Base-by-base conservation (phyloP, 2,888 invertebrate genomes). In the Diabrotica balteata region DNA sequence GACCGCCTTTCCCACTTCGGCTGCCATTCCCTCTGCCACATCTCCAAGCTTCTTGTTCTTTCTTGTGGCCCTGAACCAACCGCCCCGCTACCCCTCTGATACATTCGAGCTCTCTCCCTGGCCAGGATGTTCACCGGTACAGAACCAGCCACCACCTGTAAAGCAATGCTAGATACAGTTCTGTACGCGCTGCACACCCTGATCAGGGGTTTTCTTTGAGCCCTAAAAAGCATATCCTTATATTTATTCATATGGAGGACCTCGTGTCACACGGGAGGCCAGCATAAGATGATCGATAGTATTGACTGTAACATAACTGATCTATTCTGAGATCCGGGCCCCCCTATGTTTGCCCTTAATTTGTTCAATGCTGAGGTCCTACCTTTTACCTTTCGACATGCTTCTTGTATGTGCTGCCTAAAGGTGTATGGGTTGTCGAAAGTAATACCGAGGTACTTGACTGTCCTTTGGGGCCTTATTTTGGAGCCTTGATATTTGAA, bases 371-470 rank as follows among this genome's bases (percentile, higher is more conserved):
- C 57, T 7, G 61, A 45, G 9, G 68, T 67, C 32, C 51, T 65
- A 17, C 45, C 59, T 0, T 71, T 71, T 2, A 75, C 75, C 60
- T 66, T 75, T 7, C n/a, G 63, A 7, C 58, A 58, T 11, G 69
- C 62, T 9, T 44, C 59, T 32, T 54, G 49, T 17, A 75, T 58
- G 50, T 78, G 75, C 7, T 55, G 52, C 11, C 66, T 66, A 57
- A 72, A 75, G 51, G 63, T 69, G 11, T 73, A 17, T 46, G 60
- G 57, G 8, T 50, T 51, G 57, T 75, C 75, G 2, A 77, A 50
- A 32, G 46, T 57, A 7, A 76, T 66, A 1, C 77, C 76, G 7
- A 78, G 63, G 44, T 77, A 78, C 66, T 73, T 75, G 10, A 72
- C 53, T 1, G 42, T 3, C 32, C 2, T 52, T 22, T 52, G 17